phyloP scores from a whole-genome alignment of 2,113 vertebrate genomes.

The Puntigrus tetrazona region DNA sequence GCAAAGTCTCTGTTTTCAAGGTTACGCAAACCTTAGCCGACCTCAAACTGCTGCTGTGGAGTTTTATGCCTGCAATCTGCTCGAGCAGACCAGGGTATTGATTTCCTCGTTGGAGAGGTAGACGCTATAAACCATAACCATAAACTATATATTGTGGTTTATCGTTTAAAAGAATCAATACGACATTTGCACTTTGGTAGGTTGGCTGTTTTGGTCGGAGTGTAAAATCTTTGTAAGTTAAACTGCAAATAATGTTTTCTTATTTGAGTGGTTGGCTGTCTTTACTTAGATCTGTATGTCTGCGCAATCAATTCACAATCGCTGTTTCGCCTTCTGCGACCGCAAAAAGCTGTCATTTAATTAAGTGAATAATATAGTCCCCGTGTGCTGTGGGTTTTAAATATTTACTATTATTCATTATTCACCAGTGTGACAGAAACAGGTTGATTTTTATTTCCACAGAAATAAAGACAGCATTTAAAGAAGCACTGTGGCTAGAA shows the following conservation, averaged over 20 bases:
- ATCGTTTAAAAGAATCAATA: constrained; percentile 42
- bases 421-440: background rate
- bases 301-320: background rate
- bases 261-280: background rate
- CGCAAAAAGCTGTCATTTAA: background rate
- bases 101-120: constrained; percentile 22
- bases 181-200: constrained; percentile 31
- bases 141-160: constrained; percentile 5
- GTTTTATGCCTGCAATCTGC: constrained; percentile 39
- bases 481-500: background rate
- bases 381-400: background rate
- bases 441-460: background rate
- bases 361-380: background rate
- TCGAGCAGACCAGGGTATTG: constrained; percentile 29
- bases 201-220: constrained; percentile 25
- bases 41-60: constrained; percentile 9
- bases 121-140: constrained; percentile 27
- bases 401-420: background rate
- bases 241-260: constrained; percentile 12
- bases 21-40: constrained; percentile 27
- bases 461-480: background rate
- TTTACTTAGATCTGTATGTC: background rate
- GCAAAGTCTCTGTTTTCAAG: background rate
- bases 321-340: background rate
- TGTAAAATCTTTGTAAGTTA: constrained; percentile 17